Conservation (phyloP, 2,797 vertebrate species). For the Sebastes oblongus region DNA sequence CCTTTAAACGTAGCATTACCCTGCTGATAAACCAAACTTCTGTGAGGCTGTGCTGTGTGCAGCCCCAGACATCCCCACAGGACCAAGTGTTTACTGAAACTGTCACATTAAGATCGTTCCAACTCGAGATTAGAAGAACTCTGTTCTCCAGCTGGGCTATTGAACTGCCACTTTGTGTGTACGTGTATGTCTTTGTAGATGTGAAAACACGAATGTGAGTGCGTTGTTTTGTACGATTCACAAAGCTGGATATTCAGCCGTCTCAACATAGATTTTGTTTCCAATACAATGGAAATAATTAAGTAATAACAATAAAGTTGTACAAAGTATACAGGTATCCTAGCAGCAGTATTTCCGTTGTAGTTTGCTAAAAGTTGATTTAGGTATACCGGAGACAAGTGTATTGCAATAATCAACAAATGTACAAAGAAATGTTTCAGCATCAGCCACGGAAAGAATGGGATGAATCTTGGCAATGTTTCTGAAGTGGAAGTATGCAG, state of each 20-base stretch:
- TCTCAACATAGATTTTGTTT: background rate
- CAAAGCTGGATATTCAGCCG: background rate
- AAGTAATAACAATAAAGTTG: background rate
- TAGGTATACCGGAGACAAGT: too few species aligned
- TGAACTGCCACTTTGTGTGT: constrained; percentile 6
- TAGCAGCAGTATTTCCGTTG: background rate
- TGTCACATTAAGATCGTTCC: constrained; percentile 18
- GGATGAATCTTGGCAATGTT: background rate
- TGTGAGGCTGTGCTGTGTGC: background rate
- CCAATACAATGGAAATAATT: background rate
- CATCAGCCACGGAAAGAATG: background rate
- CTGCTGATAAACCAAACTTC: constrained; percentile 16
- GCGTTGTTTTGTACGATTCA: background rate
- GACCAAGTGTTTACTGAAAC: constrained; percentile 33
- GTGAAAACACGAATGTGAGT: background rate
- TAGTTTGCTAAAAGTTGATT: background rate
- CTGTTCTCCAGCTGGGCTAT: background rate
- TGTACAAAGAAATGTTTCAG: background rate
- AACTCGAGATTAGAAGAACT: constrained; percentile 15
- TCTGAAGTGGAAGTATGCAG: background rate
- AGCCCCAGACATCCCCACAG: constrained; percentile 19
- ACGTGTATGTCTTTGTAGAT: background rate
- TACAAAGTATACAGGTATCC: background rate
- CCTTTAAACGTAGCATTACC: background rate
- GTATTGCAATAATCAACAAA: background rate